Base-by-base conservation (phyloP, 92 coral and sea anemone genomes). In the Diadumene lineata region DNA sequence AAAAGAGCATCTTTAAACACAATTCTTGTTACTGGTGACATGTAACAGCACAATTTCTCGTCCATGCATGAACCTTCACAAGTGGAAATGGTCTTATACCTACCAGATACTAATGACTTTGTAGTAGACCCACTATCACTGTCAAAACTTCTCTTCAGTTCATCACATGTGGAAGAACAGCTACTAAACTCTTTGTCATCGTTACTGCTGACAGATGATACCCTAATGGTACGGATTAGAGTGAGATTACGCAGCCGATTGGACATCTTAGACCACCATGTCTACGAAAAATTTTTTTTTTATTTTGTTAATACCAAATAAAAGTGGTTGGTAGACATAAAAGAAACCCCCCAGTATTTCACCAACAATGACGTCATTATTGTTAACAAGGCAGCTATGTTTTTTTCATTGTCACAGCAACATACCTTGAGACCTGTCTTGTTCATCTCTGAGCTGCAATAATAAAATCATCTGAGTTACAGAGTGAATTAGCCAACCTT, bases 251-350 rank as follows among this genome's bases (percentile, higher is more conserved):
- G 86, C 50, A 90, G 76, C 61, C 90, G 74, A 38, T 72, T 81
- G 15, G 96, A 87, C 84, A 90, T 72, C 74, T 87, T 84, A 7
- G 92, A 81, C 92, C 87, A 90, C 96, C 96, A 90, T 31, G 68
- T 79, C 92, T 87, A 53, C 23, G 29, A 73, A n/a, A n/a, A n/a
- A n/a, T n/a, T n/a, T n/a, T n/a, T n/a, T n/a, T n/a, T n/a, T n/a
- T n/a, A n/a, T n/a, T n/a, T n/a, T n/a, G n/a, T n/a, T n/a, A n/a
- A n/a, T n/a, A n/a, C n/a, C n/a, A n/a, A n/a, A n/a, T n/a, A n/a
- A n/a, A n/a, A n/a, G n/a, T n/a, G n/a, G n/a, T n/a, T n/a, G n/a
- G n/a, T n/a, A n/a, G n/a, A n/a, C n/a, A n/a, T n/a, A n/a, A n/a
- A n/a, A n/a, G n/a, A n/a, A n/a, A n/a, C n/a, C n/a, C n/a, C n/a